Base-by-base conservation (phyloP, 2,797 vertebrate species). In the Meriones psammophilus region DNA sequence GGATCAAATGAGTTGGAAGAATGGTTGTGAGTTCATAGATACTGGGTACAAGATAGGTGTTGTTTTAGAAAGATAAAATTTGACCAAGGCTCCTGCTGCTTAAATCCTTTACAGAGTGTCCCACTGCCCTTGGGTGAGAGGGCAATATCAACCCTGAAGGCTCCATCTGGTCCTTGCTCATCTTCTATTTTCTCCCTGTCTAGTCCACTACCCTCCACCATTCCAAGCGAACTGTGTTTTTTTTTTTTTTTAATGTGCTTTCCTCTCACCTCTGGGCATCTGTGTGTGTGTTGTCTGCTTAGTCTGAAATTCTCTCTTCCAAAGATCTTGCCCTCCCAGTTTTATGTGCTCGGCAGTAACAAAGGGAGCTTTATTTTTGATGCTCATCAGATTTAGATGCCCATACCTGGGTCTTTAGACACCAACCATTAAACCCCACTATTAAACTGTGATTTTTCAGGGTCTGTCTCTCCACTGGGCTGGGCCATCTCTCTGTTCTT, bases 301-400 rank as follows among this genome's bases (percentile, higher is more conserved):
- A 71, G 30, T 69, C 86, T 68, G 56, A 24, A 87, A 9, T 78
- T 68, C 18, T 4, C 46, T 69, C 42, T 90, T 93, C 73, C 20
- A 93, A 69, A 58, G 18, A 50, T 33, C 17, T 33, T 1, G 3
- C 7, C 39, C 13, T 3, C n/a, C 8, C 33, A 20, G n/a, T 30
- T 68, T 20, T 39, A 4, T 46, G 66, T 54, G 46, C 76, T 88
- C 28, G 2, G 28, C 18, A 33, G 1, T 94, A 68, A 76, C 54
- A 0, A 18, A 81, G 81, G 76, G 71, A 60, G 56, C 58, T 88
- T 85, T 79, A 80, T 91, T 90, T 85, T 68, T 88, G 92, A 90
- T 20, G 56, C 36, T 30, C n/a, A 8, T 80, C 54, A 36, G 71
- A 89, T 91, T 80, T 87, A n/a, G 83, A 42, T 18, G 30, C 42